Percentiles rank a stretch among this genome's conserved stretches.
Evolutionary conservation across 2,113 vertebrate species (phyloP).

Genomic region (Grammomys surdaster): DNA sequence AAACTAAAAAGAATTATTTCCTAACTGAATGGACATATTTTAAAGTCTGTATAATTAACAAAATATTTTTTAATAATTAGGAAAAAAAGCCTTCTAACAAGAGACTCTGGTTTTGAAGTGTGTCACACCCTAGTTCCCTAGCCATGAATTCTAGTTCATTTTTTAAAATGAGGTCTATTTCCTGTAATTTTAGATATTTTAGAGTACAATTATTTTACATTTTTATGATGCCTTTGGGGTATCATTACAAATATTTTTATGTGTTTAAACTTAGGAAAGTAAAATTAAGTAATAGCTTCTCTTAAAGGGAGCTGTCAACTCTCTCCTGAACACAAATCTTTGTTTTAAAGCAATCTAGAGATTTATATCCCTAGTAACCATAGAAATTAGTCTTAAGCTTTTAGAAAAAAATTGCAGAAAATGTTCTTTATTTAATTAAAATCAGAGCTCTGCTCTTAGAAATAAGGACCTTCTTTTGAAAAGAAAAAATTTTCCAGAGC

Average conservation of each 20-base stretch:
- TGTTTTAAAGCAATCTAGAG: constrained; percentile 85
- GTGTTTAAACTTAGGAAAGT: constrained; percentile 87
- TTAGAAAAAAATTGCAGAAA: constrained; percentile 84
- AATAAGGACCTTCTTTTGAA: constrained; percentile 80
- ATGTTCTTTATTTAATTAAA: constrained; percentile 87
- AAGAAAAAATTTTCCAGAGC: constrained; percentile 71
- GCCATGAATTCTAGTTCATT: constrained; percentile 80
- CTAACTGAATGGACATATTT: constrained; percentile 24
- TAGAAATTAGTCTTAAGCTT: constrained; percentile 87
- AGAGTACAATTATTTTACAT: constrained; percentile 87
- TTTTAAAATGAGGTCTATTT: constrained; percentile 85
- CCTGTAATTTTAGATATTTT: constrained; percentile 88
- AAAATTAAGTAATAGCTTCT: constrained; percentile 88
- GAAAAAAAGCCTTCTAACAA: constrained; percentile 68
- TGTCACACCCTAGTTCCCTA: constrained; percentile 76
- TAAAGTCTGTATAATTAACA: constrained; percentile 45
- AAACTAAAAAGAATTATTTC: constrained; percentile 47
- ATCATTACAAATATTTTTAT: constrained; percentile 88
- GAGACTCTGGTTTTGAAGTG: constrained; percentile 75
- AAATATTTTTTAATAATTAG: constrained; percentile 46
- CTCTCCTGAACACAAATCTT: constrained; percentile 84
- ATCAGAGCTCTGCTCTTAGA: constrained; percentile 85
- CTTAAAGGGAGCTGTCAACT: constrained; percentile 85
- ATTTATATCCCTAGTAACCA: constrained; percentile 86
- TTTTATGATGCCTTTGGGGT: constrained; percentile 89